These are phyloP conservation scores for Rhogogaster chlorosoma DNA, from an alignment of 2,888 invertebrate genomes.

Conservation along the genomic window DNA sequence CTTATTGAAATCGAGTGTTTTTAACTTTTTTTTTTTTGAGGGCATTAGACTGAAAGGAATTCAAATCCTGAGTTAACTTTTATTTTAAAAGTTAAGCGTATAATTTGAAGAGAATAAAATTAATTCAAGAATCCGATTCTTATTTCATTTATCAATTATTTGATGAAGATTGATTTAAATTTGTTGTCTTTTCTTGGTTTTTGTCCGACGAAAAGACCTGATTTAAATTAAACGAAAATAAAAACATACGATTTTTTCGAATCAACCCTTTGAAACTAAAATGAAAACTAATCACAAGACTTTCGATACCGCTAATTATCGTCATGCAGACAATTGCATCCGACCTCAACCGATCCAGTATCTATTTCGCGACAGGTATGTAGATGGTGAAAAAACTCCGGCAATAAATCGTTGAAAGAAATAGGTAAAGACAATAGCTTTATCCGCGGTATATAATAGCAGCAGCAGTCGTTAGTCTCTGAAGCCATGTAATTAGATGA, in stretches of 20 bases:
- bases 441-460: not conserved
- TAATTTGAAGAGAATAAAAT: not conserved
- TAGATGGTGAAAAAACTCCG: not conserved
- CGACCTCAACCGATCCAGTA: not conserved
- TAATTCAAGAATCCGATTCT: not conserved
- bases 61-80: too few relatives aligned
- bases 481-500: conserved; percentile 35
- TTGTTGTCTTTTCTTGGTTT: not conserved
- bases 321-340: not conserved
- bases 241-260: not conserved
- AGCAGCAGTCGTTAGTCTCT: not conserved
- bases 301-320: not conserved
- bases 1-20: too few relatives aligned
- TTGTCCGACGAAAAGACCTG: not conserved
- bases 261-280: not conserved
- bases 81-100: not conserved
- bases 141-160: not conserved
- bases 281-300: not conserved
- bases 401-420: not conserved
- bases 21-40: too few relatives aligned
- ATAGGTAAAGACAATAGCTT: not conserved
- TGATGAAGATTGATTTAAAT: not conserved
- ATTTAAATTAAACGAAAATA: not conserved
- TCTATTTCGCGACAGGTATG: not conserved
- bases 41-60: too few relatives aligned